Evolutionary conservation across 2,113 vertebrate genomes (phyloP).

Genomic region (Urocitellus parryii): DNA sequence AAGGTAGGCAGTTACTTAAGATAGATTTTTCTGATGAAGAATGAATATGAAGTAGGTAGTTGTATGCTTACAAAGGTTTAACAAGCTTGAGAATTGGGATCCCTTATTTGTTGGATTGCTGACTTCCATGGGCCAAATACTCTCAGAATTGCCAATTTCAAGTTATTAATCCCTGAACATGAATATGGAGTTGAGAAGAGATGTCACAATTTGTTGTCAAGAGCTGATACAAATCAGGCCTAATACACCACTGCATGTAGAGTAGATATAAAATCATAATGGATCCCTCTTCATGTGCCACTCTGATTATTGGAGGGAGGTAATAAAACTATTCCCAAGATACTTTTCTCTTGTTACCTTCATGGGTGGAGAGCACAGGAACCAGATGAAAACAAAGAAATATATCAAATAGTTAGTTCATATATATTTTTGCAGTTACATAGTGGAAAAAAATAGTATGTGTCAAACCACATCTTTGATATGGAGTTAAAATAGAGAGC

Average conservation of each 20-base stretch:
- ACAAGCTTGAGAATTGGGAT: not conserved
- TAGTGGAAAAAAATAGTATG: not conserved
- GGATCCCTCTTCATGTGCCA: not conserved
- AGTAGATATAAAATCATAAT: constrained; percentile 41
- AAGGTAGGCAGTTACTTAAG: not conserved
- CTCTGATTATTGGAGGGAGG: not conserved
- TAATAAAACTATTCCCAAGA: constrained; percentile 4
- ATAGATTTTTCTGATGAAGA: constrained; percentile 16
- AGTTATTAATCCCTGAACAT: constrained; percentile 39
- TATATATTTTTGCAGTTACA: constrained; percentile 31
- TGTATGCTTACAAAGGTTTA: not conserved
- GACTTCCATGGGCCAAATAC: constrained; percentile 23
- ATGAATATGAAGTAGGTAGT: not conserved
- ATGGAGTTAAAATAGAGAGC: constrained; percentile 14
- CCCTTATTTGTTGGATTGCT: constrained; percentile 1
- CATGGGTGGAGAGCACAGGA: not conserved
- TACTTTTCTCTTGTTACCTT: constrained; percentile 27
- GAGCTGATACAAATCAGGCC: not conserved
- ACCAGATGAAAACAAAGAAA: constrained; percentile 14
- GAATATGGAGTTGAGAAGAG: not conserved
- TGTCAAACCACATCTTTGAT: not conserved
- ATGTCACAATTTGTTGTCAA: constrained; percentile 22
- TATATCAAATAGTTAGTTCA: not conserved
- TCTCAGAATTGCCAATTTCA: not conserved
- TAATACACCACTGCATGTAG: not conserved